A percentile compares a stretch with the other conserved stretches of the same genome.
Evolutionary conservation across 2,888 invertebrate genomes (phyloP).

Genomic region (Pyrrhia umbra): DNA sequence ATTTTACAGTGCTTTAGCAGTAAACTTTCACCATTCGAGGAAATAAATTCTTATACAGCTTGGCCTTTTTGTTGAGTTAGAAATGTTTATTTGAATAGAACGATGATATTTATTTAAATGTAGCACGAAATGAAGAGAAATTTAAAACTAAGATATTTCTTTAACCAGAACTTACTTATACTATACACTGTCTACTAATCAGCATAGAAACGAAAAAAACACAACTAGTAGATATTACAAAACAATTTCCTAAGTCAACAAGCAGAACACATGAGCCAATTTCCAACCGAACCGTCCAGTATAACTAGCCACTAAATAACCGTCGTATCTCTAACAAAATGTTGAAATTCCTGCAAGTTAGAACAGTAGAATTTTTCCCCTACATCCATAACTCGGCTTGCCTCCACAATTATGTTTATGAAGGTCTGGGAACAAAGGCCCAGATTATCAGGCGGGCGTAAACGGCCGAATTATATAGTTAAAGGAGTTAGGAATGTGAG

Average conservation of each 20-base stretch:
- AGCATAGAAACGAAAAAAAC: neutral
- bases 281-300: constrained; percentile 17
- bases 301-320: constrained; percentile 25
- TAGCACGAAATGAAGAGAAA: too few relatives aligned
- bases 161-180: neutral
- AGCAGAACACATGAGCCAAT: constrained; percentile 36
- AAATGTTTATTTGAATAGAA: too few relatives aligned
- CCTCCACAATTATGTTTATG: constrained; percentile 80
- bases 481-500: constrained; percentile 72
- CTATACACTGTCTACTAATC: neutral
- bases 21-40: neutral
- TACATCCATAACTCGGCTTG: constrained; percentile 72
- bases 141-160: neutral
- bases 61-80: neutral
- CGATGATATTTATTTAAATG: too few relatives aligned
- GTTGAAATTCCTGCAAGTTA: constrained; percentile 58
- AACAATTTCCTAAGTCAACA: constrained; percentile 25
- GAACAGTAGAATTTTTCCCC: constrained; percentile 64
- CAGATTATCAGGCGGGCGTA: constrained; percentile 80
- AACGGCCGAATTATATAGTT: constrained; percentile 86
- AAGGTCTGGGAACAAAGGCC: constrained; percentile 80
- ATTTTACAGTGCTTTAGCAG: neutral
- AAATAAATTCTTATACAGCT: neutral
- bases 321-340: constrained; percentile 45
- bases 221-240: neutral